Evolutionary conservation across 2,888 invertebrate species (phyloP).

Genomic region (Anaspis maculata): DNA sequence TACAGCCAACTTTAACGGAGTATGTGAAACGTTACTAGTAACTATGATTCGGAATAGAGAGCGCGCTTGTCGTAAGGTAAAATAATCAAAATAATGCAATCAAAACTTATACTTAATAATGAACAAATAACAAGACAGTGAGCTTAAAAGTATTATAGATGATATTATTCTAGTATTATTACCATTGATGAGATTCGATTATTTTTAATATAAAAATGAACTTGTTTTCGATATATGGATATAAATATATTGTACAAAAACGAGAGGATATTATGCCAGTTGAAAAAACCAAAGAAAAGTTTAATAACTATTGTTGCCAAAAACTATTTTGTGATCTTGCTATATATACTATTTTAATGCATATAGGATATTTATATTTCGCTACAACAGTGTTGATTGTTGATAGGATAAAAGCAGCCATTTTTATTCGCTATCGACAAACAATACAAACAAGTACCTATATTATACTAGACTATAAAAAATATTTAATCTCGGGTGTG

Average conservation of each 20-base stretch:
- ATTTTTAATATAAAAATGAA: conserved; percentile 1
- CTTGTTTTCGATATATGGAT: neutral
- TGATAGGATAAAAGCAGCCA: conserved; percentile 14
- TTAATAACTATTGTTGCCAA: conserved; percentile 18
- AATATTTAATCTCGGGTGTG: no score
- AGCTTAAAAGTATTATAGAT: conserved; percentile 8
- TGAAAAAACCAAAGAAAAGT: conserved; percentile 9
- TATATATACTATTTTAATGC: conserved; percentile 2
- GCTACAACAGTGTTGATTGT: conserved; percentile 1
- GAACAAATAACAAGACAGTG: conserved; percentile 7
- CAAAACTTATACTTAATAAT: no score
- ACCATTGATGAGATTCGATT: no score
- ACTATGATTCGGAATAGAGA: no score
- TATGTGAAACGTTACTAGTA: no score
- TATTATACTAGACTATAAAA: no score
- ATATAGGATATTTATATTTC: neutral
- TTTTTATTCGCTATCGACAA: conserved; percentile 13
- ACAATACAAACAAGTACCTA: conserved; percentile 7
- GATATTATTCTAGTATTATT: no score
- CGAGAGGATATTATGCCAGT: neutral
- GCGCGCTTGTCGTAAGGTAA: no score
- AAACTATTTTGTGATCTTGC: conserved; percentile 13
- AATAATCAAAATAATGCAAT: no score
- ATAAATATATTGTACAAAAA: no score
- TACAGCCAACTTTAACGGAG: no score